A percentile compares a stretch with the other conserved stretches of the same genome.
Conservation (phyloP, 2,888 invertebrate species). For the Cremastinae sp. region DNA sequence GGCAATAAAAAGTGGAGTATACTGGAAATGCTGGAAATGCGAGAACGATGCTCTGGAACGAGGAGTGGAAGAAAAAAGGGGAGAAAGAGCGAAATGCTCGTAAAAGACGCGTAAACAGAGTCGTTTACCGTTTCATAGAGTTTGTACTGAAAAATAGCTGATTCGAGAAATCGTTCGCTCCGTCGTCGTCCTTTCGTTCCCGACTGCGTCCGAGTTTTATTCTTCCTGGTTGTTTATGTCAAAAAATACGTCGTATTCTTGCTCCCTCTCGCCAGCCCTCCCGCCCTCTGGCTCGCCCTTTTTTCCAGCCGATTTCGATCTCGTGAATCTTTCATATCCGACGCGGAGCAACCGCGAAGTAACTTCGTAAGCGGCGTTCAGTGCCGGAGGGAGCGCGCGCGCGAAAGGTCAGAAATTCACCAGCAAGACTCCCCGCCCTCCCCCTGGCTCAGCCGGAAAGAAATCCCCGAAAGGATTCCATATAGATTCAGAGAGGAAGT, state of each 20-base stretch:
- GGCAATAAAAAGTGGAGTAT: too few relatives aligned
- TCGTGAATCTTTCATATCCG: slow-evolving; percentile 58
- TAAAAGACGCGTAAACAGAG: slow-evolving; percentile 46
- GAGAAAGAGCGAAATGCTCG: neutral
- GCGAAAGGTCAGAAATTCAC: slow-evolving; percentile 44
- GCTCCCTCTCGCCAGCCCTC: neutral
- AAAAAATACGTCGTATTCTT: slow-evolving; percentile 35
- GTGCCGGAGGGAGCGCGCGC: neutral
- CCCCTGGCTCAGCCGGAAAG: slow-evolving; percentile 6
- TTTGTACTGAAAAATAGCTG: slow-evolving; percentile 35
- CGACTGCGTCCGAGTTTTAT: neutral
- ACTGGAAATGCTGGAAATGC: too few relatives aligned
- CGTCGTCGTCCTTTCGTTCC: neutral
- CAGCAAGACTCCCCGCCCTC: slow-evolving; percentile 14
- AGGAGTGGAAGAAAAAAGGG: too few relatives aligned
- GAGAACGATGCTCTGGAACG: too few relatives aligned
- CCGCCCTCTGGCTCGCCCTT: neutral
- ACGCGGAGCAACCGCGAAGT: slow-evolving; percentile 42
- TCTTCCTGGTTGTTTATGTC: slow-evolving; percentile 42
- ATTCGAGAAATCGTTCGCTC: slow-evolving; percentile 29
- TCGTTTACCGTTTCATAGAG: slow-evolving; percentile 30
- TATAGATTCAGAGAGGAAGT: slow-evolving; percentile 11
- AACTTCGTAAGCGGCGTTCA: slow-evolving; percentile 19
- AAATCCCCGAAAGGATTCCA: slow-evolving; percentile 15
- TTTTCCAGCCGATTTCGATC: slow-evolving; percentile 40